Conservation (phyloP, 2,888 invertebrate genomes). For the Prosopocoilus inquinatus region DNA sequence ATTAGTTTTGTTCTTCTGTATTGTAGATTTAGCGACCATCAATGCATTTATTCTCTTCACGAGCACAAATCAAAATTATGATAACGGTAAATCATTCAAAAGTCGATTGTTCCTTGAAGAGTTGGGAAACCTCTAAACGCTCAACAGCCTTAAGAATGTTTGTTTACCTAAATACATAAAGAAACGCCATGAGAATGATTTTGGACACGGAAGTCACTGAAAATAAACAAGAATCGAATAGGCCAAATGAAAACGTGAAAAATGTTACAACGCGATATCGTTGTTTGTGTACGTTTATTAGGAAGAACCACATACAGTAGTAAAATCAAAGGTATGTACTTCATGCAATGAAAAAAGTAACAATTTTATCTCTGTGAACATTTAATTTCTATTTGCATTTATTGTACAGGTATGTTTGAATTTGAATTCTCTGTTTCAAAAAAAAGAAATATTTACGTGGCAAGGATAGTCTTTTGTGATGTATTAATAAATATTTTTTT, state of each 20-base stretch:
- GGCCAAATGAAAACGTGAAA: background rate
- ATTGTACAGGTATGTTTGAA: too few species aligned
- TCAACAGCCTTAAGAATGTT: background rate
- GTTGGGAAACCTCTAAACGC: background rate
- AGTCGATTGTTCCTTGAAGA: background rate
- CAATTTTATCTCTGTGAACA: too few species aligned
- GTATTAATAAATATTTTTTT: too few species aligned
- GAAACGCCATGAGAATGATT: background rate
- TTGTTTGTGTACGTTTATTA: too few species aligned
- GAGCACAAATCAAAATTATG: background rate
- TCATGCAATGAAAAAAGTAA: too few species aligned
- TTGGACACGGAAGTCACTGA: background rate
- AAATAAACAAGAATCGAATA: background rate
- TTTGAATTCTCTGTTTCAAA: too few species aligned
- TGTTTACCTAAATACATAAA: background rate
- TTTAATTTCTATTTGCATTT: too few species aligned
- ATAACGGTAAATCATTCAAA: background rate
- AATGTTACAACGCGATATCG: too few species aligned
- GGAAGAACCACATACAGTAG: too few species aligned
- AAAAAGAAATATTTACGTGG: too few species aligned
- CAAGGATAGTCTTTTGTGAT: too few species aligned
- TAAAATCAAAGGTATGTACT: too few species aligned
- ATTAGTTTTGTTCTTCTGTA: background rate
- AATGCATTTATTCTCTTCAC: background rate
- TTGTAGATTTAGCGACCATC: background rate